Base-by-base conservation (phyloP, 2,797 vertebrate species). In the Hirundo rustica region DNA sequence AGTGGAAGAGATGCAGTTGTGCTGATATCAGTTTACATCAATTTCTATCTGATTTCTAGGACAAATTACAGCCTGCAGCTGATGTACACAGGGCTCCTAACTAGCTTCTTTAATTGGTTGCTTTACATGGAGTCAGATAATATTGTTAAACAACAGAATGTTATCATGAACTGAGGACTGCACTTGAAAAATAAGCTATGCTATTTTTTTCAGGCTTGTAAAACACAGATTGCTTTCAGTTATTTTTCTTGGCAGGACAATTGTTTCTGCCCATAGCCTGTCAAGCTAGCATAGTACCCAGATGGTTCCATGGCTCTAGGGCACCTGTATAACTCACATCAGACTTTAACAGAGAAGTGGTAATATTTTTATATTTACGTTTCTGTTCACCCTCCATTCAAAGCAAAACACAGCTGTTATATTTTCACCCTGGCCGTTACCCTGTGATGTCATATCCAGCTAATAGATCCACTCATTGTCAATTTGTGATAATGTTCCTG, bases 1-100 rank as follows among this genome's bases (percentile, higher is more conserved):
- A 65, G 26, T 38, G 57, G 44, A 74, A 74, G 40, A 90, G 47
- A 73, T 50, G 36, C 17, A 76, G 51, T 93, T 88, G 38, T 90
- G 64, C 60, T 92, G 50, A 44, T 90, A 96, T 95, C 93, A 92
- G 53, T 94, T 95, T 94, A 81, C 85, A 94, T 97, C 72, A 92
- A 40, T 91, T 96, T 96, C 92, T 85, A 19, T 93, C 44, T 74
- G 32, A 89, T 96, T 97, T 97, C 95, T 95, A 70, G 96, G 92
- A 85, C 95, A 96, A 97, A 93, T 88, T 90, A 78, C 40, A 80
- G 96, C 96, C 96, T 93, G 92, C 57, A 97, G 96, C 93, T 77
- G 77, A 95, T 88, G 38, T 51, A 85, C 44, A 27, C 44, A 87
- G 72, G 27, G n/a, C 36, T 96, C 74, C 81, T 95, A 88, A 91